Percentiles rank a stretch among this genome's conserved stretches.
Evolutionary conservation across 2,888 invertebrate genomes (phyloP).

Genomic region (Meteorus cinctellus): DNA sequence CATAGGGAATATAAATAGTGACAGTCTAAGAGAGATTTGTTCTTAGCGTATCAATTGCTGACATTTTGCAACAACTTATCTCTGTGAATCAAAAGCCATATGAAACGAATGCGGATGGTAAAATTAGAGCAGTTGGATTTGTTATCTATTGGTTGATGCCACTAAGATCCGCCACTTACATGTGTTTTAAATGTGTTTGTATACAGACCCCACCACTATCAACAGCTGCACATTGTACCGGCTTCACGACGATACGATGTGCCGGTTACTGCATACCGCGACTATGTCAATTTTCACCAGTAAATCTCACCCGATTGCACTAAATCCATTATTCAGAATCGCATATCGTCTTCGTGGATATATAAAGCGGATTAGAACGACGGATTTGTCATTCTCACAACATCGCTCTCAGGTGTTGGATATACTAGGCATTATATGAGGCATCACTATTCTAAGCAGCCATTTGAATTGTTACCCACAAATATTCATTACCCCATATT

Average conservation of each 20-base stretch:
- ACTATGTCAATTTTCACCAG: conserved; percentile 62
- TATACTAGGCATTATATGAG: conserved; percentile 1
- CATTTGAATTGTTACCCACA: background rate
- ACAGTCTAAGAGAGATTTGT: conserved; percentile 33
- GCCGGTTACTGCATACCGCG: conserved; percentile 40
- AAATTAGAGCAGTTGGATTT: conserved; percentile 38
- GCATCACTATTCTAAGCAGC: background rate
- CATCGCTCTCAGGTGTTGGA: conserved; percentile 58
- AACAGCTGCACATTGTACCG: conserved; percentile 30
- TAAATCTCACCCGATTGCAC: conserved; percentile 70
- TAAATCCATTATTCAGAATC: conserved; percentile 72
- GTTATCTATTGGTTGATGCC: conserved; percentile 49
- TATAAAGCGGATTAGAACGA: conserved; percentile 68
- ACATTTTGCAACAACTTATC: conserved; percentile 37
- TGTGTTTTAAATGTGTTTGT: conserved; percentile 31
- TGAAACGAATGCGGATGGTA: conserved; percentile 39
- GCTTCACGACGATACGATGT: conserved; percentile 40
- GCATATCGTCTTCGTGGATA: conserved; percentile 67
- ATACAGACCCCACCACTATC: conserved; percentile 21
- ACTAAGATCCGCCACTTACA: conserved; percentile 49
- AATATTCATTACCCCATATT: conserved; percentile 3
- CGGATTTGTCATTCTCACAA: conserved; percentile 64
- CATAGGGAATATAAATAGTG: conserved; percentile 12
- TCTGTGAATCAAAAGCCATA: conserved; percentile 37
- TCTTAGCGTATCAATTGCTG: conserved; percentile 34